Conservation (phyloP, 1,140 invertebrate species). For the Brachionus rotundiformis region DNA sequence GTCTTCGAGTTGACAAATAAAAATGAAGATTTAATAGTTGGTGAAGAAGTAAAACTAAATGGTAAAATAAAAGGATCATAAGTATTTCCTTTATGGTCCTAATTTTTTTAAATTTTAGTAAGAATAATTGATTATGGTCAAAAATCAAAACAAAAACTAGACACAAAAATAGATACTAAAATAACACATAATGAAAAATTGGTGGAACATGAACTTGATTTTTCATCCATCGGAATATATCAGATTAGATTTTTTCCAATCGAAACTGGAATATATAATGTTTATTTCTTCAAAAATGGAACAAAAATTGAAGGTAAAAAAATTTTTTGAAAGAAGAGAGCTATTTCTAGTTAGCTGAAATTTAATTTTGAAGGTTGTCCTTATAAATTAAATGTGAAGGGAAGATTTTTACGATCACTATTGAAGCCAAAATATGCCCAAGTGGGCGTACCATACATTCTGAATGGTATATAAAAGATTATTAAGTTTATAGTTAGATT, state of each 20-base stretch:
- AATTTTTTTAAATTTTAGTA: not conserved
- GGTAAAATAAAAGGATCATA: not conserved
- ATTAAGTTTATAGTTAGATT: not conserved
- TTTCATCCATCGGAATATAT: not conserved
- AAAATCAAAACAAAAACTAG: not conserved
- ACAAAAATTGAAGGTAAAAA: slow-evolving; percentile 6
- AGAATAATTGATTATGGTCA: slow-evolving; percentile 13
- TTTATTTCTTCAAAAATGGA: not conserved
- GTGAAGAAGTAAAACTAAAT: slow-evolving; percentile 45
- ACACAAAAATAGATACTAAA: slow-evolving; percentile 2
- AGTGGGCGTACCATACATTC: not conserved
- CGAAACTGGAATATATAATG: not conserved
- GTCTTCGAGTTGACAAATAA: not conserved
- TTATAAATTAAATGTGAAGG: slow-evolving; percentile 12
- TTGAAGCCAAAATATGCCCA: not conserved
- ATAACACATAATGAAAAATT: not conserved
- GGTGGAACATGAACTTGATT: not conserved
- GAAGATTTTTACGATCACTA: not conserved
- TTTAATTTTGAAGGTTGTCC: not conserved
- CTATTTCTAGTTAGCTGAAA: too few relatives aligned
- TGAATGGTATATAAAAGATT: not conserved
- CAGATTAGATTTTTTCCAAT: slow-evolving; percentile 30
- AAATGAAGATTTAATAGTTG: slow-evolving; percentile 31
- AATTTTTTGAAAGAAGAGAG: not conserved
- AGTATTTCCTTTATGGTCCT: too few relatives aligned